Evolutionary conservation across 2,888 invertebrate species (phyloP).

Genomic region (Schizaphis graminum): DNA sequence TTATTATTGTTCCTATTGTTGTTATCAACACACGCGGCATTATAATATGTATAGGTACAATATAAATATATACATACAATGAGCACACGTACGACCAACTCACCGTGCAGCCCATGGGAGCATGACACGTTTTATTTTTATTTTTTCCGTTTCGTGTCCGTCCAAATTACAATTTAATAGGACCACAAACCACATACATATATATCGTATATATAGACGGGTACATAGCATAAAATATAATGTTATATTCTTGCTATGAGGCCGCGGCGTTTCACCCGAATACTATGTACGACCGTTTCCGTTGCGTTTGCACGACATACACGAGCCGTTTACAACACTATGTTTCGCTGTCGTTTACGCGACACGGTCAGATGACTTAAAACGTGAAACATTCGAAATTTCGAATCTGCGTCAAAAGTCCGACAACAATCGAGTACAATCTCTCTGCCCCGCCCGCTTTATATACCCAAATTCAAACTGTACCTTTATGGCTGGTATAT

Average conservation of each 20-base stretch:
- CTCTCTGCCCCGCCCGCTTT: neutral
- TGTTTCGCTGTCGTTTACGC: neutral
- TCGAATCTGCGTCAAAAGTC: neutral
- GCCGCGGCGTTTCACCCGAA: constrained; percentile 21
- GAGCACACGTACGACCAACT: constrained; percentile 1
- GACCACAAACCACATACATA: constrained; percentile 11
- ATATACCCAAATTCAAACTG: neutral
- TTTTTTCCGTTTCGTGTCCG: constrained; percentile 34
- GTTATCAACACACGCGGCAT: neutral
- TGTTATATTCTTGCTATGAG: neutral
- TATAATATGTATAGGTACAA: neutral
- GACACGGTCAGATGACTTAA: neutral
- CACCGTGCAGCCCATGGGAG: constrained; percentile 47
- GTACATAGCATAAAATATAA: neutral
- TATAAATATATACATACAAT: neutral
- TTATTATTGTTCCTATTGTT: constrained; percentile 45
- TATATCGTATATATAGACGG: neutral
- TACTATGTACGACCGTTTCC: constrained; percentile 15
- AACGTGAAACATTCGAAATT: constrained; percentile 18
- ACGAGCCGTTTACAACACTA: constrained; percentile 13
- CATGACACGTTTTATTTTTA: constrained; percentile 53
- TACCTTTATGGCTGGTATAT: neutral
- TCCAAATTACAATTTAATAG: constrained; percentile 64
- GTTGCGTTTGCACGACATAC: constrained; percentile 11
- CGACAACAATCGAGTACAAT: neutral